These are phyloP conservation scores for Griposia aprilina DNA, from an alignment of 2,888 invertebrate genomes.

Conservation along the genomic window DNA sequence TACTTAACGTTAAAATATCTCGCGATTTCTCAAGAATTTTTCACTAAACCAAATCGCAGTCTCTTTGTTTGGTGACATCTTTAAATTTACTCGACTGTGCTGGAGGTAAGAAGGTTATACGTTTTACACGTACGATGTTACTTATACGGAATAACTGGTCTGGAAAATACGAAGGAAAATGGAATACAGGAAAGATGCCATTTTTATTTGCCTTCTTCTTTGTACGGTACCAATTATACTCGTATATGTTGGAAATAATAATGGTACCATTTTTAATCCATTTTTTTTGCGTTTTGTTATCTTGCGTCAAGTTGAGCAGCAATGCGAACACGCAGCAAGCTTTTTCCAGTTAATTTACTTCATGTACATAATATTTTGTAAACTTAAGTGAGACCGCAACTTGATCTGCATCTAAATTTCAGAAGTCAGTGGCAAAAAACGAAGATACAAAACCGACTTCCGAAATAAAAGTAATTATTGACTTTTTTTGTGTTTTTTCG, in stretches of 20 bases:
- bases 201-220: slow-evolving; percentile 15
- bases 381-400: too few relatives aligned
- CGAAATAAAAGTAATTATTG: too few relatives aligned
- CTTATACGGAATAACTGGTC: slow-evolving; percentile 45
- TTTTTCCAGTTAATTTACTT: too few relatives aligned
- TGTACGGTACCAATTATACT: too few relatives aligned
- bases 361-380: too few relatives aligned
- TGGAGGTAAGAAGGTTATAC: slow-evolving; percentile 41
- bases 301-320: too few relatives aligned
- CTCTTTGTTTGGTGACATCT: slow-evolving; percentile 53
- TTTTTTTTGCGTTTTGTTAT: background rate
- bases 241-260: background rate
- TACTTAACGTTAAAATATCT: slow-evolving; percentile 20
- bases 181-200: background rate
- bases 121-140: slow-evolving; percentile 35
- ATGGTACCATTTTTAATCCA: background rate
- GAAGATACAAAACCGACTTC: too few relatives aligned
- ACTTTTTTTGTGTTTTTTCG: too few relatives aligned
- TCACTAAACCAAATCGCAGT: slow-evolving; percentile 43
- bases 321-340: too few relatives aligned
- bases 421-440: too few relatives aligned
- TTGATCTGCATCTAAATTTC: too few relatives aligned
- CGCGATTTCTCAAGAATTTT: slow-evolving; percentile 20
- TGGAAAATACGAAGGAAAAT: slow-evolving; percentile 52
- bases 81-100: slow-evolving; percentile 41